Base-by-base conservation (phyloP, 2,888 invertebrate genomes). In the Drosophila villosipedis region DNA sequence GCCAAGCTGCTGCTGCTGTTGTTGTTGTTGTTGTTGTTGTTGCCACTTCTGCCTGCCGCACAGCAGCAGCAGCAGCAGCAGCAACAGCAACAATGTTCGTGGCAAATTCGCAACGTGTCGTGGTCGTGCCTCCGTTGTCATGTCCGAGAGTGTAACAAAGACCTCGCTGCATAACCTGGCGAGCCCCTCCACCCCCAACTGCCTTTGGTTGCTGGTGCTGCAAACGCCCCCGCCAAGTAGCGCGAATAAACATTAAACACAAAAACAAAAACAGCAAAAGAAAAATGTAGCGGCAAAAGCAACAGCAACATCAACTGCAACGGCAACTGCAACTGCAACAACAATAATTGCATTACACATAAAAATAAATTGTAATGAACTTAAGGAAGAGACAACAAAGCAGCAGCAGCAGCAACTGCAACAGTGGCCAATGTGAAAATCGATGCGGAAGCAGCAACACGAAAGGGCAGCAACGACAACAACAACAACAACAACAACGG, bases 71-170 rank as follows among this genome's bases (percentile, higher is more conserved):
- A 52, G 28, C 78, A 65, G 30, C 71, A 61, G 49, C 54, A 52
- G 28, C 78, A 65, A 25, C 71, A 61, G 53, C 62, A 71, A 53
- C 78, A 85, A 75, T 73, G 74, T 86, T 86, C 83, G 83, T 87
- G 86, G 87, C 86, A 87, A 88, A 87, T 87, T 87, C 86, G 87
- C 84, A 87, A 86, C 88, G 87, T 87, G 87, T 88, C 88, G 86
- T 85, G 87, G 85, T 86, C 87, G 87, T 87, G 87, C 84, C 87
- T 77, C 75, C 73, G 88, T 87, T 87, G 86, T 87, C 87, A 87
- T 88, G 87, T 87, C 87, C 88, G 78, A 87, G 86, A 87, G 86
- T 86, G 86, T 86, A 87, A 87, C 87, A 87, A 88, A 87, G 88
- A 87, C 86, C 86, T 88, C 86, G 83, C 77, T 83, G 73, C 50